phyloP scores from a whole-genome alignment of 2,888 invertebrate genomes.

The Flexamia atlantica region DNA sequence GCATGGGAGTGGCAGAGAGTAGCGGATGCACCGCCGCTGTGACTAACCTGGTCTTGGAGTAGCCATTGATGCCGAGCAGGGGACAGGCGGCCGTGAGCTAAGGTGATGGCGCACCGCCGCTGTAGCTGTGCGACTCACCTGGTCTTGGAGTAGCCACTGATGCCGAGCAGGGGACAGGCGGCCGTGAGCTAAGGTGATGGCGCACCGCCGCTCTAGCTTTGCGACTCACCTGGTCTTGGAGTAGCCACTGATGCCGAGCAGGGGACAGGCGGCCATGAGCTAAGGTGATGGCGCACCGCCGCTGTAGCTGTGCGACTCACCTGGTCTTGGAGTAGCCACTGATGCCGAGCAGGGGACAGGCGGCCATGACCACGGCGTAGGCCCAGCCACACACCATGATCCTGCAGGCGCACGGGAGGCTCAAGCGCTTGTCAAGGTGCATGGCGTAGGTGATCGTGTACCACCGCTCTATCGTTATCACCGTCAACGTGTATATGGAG shows the following conservation, averaged over 20 bases:
- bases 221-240: conserved; percentile 77
- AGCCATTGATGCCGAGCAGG: conserved; percentile 79
- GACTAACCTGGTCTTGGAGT: no score
- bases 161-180: conserved; percentile 79
- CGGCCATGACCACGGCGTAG: conserved; percentile 78
- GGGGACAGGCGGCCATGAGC: conserved; percentile 79
- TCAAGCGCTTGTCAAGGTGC: conserved; percentile 80
- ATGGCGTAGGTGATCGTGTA: conserved; percentile 80
- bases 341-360: conserved; percentile 80
- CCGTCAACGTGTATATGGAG: conserved; percentile 82
- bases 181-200: conserved; percentile 79
- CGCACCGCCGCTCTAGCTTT: conserved; percentile 78
- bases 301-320: conserved; percentile 67
- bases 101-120: conserved; percentile 79
- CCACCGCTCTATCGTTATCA: conserved; percentile 81
- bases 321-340: conserved; percentile 81
- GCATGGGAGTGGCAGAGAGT: no score
- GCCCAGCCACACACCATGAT: conserved; percentile 81
- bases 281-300: no score
- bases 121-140: conserved; percentile 75
- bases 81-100: conserved; percentile 79
- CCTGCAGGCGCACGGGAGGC: conserved; percentile 77
- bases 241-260: conserved; percentile 81
- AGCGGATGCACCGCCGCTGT: no score
- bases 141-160: conserved; percentile 82